Evolutionary conservation across 1,140 invertebrate species (phyloP), one percentile per base, ranked within the genome.

Genomic region (Trialeurodes vaporariorum): DNA sequence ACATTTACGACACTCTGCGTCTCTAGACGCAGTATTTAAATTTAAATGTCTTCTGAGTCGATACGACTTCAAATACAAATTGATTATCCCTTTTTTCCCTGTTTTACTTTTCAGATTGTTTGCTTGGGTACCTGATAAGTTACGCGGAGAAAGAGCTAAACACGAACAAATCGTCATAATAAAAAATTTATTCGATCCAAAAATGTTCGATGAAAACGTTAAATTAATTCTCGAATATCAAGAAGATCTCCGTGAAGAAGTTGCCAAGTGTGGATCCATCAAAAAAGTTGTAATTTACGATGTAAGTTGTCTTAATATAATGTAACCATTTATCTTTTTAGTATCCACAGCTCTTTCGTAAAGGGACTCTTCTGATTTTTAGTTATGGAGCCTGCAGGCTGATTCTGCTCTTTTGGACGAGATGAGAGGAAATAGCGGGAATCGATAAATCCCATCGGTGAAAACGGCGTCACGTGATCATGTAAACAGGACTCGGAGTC

Each of bases 91-190:
- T 58, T 68, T 21, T 59, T 40, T 17, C 17, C 25, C 59, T 65
- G 9, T 21, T 59, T 65, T 27, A 2, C 59, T 62, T 17, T 80
- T 25, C 71, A 92, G 89, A 76, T 79, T 98, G 40, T 94, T 99
- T 76, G 94, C 94, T 76, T 99, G 97, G 97, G 83, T 91, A 72
- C 95, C 96, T 1, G 95, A 98, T 69, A 93, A 93, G 77, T 81
- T 92, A 73, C 79, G 86, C 26, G 91, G 91, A 1, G 88, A 93
- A 73, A 84, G 94, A 64, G 81, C 85, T 0, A 95, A 94, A 75
- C 86, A 90, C 76, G 96, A 99, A 75, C 88, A 86, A 73, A 85
- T 93, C 60, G 93, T 99, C 0, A 89, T 99, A 40, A 85, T 99
- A 0, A 95, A 94, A 75, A 97, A 98, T 80, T 84, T 98, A 25